phyloP scores from a whole-genome alignment of 2,113 vertebrate species.

The Microtus richardsoni region DNA sequence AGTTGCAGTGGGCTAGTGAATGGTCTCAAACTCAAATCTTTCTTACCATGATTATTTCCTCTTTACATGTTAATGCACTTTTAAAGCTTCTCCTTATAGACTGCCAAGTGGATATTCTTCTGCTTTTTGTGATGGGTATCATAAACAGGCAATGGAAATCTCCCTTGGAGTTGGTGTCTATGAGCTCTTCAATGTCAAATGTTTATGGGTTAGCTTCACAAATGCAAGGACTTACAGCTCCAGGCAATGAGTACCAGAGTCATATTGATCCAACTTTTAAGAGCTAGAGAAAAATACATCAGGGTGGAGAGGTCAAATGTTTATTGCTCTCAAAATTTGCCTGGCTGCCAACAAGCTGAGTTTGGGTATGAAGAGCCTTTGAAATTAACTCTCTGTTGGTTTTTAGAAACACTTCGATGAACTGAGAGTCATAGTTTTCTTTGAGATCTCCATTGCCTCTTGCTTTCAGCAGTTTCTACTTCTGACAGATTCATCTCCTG shows the following conservation, averaged over 20 bases:
- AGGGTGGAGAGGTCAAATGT: neutral
- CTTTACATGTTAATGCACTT: neutral
- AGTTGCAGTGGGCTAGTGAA: neutral
- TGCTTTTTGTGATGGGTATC: neutral
- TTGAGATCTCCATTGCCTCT: neutral
- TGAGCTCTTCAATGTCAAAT: neutral
- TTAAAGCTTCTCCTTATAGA: neutral
- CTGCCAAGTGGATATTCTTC: neutral
- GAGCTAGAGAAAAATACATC: neutral
- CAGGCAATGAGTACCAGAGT: neutral
- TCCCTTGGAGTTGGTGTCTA: neutral
- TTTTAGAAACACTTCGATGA: neutral
- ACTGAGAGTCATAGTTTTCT: neutral
- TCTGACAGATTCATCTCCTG: too few species aligned
- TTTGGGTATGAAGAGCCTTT: neutral
- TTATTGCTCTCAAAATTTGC: neutral
- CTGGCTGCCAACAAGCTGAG: too few species aligned
- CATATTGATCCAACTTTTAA: neutral
- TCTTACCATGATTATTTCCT: neutral
- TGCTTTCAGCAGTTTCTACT: neutral
- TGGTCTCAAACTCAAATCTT: neutral
- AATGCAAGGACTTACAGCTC: neutral
- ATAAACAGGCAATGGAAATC: neutral
- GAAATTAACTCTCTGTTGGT: too few species aligned
- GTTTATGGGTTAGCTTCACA: neutral